Evolutionary conservation across 2,888 invertebrate species (phyloP).

Genomic region (Harpagoxenus sublaevis): DNA sequence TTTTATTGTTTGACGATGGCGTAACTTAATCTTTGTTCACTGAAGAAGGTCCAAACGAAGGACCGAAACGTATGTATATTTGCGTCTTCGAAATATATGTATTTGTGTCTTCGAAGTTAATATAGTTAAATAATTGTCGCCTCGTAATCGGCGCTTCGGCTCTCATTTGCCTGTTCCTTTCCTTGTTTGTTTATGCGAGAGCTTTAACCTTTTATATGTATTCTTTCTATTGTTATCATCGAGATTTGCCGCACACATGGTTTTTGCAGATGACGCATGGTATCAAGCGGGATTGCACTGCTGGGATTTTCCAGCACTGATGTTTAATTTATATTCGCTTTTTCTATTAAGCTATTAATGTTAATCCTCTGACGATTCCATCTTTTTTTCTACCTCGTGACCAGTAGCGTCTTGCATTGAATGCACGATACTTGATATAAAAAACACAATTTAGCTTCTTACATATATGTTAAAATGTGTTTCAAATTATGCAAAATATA

Average conservation of each 20-base stretch:
- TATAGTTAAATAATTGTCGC: too few species aligned
- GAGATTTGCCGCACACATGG: neutral
- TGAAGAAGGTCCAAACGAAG: too few species aligned
- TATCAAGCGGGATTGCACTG: neutral
- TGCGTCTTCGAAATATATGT: too few species aligned
- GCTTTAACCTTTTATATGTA: too few species aligned
- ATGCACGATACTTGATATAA: neutral
- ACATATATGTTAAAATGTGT: neutral
- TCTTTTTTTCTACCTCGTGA: neutral
- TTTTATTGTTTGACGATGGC: too few species aligned
- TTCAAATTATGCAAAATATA: neutral
- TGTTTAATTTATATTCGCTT: neutral
- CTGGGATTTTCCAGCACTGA: constrained; percentile 13
- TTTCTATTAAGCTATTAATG: constrained; percentile 18
- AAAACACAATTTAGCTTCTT: neutral
- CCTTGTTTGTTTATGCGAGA: too few species aligned
- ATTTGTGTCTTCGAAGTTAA: too few species aligned
- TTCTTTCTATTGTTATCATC: neutral
- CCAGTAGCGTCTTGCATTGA: neutral
- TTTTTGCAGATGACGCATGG: neutral
- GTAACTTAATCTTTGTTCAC: too few species aligned
- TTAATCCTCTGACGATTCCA: neutral
- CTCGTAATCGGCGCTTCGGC: too few species aligned
- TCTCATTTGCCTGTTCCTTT: too few species aligned
- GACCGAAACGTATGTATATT: too few species aligned